These are phyloP conservation scores for Raja brachyura DNA, from an alignment of 2,113 vertebrate genomes.

Conservation along the genomic window DNA sequence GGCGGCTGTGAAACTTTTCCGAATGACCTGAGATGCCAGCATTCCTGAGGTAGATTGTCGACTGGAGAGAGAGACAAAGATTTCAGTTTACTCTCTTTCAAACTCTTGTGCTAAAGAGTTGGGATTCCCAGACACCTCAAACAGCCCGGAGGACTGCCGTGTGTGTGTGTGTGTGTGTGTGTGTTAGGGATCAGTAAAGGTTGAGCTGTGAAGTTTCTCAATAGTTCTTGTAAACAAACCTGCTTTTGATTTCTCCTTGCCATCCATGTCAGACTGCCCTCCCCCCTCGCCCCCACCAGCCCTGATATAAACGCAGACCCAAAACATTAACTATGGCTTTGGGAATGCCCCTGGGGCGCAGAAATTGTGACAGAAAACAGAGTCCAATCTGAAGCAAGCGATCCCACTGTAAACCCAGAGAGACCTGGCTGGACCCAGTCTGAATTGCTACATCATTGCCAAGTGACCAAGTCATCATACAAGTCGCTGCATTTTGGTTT, in stretches of 20 bases:
- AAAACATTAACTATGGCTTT: not conserved
- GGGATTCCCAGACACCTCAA: not conserved
- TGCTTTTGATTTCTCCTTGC: not conserved
- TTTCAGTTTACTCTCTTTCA: not conserved
- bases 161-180: not conserved
- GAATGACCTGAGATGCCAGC: not conserved
- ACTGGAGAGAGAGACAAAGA: too few species aligned
- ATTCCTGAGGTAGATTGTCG: not conserved
- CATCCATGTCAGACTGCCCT: not conserved
- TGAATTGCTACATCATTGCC: not conserved
- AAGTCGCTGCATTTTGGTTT: too few species aligned
- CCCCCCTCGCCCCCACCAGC: not conserved
- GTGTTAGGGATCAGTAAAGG: not conserved
- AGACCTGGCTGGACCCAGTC: not conserved
- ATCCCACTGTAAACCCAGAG: not conserved
- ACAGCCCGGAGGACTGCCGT: not conserved
- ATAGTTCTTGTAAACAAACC: not conserved
- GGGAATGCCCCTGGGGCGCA: not conserved
- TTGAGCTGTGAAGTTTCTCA: not conserved
- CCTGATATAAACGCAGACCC: not conserved
- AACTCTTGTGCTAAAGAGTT: not conserved
- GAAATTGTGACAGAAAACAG: not conserved
- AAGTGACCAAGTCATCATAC: too few species aligned
- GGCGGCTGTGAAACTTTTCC: not conserved
- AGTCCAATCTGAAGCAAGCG: not conserved